Evolutionary conservation across 2,888 invertebrate species (phyloP).

Genomic region (Mesopsocus fuscifrons): DNA sequence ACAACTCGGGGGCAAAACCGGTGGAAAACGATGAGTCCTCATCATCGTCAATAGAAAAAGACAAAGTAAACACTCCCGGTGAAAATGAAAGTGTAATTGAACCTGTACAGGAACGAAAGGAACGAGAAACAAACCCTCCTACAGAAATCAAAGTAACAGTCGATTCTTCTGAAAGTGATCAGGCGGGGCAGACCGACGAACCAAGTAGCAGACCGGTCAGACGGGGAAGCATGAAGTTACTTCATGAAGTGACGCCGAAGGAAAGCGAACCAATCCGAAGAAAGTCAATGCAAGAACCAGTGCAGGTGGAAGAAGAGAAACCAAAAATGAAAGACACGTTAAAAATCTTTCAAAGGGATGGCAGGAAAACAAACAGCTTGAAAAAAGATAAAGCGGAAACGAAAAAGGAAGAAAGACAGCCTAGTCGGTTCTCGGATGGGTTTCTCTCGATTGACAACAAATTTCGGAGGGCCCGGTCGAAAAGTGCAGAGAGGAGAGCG

Average conservation of each 20-base stretch:
- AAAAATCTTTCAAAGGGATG: constrained; percentile 2
- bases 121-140: neutral
- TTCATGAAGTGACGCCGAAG: neutral
- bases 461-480: constrained; percentile 17
- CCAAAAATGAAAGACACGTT: neutral
- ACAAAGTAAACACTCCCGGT: neutral
- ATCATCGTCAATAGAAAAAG: neutral
- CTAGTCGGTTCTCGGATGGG: constrained; percentile 18
- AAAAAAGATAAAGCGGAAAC: constrained; percentile 8
- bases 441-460: constrained; percentile 20
- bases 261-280: neutral
- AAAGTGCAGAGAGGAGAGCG: constrained; percentile 4
- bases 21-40: neutral
- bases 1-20: constrained; percentile 4
- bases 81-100: neutral
- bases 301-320: constrained; percentile 5
- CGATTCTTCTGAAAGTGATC: neutral
- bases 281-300: neutral
- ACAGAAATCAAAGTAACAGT: neutral
- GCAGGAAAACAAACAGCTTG: neutral
- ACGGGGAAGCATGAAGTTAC: constrained; percentile 1
- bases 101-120: neutral
- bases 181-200: neutral
- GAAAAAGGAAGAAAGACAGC: constrained; percentile 10
- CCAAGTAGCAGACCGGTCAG: neutral